Conservation (phyloP, 2,888 invertebrate species). For the Lithophane leautieri region DNA sequence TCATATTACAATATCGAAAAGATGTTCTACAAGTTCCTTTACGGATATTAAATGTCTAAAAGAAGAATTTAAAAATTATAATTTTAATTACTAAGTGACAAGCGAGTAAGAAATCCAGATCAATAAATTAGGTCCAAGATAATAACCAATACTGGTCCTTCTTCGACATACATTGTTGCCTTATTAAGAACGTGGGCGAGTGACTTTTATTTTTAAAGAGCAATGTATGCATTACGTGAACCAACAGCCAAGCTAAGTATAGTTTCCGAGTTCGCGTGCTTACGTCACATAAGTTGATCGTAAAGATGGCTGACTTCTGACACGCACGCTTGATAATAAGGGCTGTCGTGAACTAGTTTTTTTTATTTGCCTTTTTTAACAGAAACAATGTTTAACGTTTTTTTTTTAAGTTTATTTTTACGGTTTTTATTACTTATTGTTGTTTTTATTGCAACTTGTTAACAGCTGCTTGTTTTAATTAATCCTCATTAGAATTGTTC, state of each 20-base stretch:
- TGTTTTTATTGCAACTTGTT: constrained; percentile 61
- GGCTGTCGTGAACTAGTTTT: constrained; percentile 54
- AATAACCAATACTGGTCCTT: background rate
- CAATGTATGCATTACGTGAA: constrained; percentile 39
- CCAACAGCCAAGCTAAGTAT: constrained; percentile 36
- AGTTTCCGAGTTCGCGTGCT: constrained; percentile 59
- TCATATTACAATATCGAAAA: constrained; percentile 10
- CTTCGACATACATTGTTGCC: constrained; percentile 14
- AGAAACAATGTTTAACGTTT: constrained; percentile 57
- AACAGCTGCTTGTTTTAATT: constrained; percentile 52
- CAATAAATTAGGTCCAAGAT: background rate
- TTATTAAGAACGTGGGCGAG: background rate
- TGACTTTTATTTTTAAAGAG: constrained; percentile 8
- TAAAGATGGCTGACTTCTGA: constrained; percentile 63
- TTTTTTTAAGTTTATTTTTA: constrained; percentile 40
- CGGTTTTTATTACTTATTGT: constrained; percentile 32
- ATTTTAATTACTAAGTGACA: constrained; percentile 19
- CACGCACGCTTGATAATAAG: constrained; percentile 63
- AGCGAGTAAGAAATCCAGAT: constrained; percentile 8
- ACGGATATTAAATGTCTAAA: background rate
- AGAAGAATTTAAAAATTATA: background rate
- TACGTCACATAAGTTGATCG: constrained; percentile 65
- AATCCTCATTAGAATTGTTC: constrained; percentile 11
- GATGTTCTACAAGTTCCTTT: constrained; percentile 2
- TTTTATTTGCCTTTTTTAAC: constrained; percentile 47